phyloP scores from a whole-genome alignment of 2,113 vertebrate genomes.

The Rhineura floridana region DNA sequence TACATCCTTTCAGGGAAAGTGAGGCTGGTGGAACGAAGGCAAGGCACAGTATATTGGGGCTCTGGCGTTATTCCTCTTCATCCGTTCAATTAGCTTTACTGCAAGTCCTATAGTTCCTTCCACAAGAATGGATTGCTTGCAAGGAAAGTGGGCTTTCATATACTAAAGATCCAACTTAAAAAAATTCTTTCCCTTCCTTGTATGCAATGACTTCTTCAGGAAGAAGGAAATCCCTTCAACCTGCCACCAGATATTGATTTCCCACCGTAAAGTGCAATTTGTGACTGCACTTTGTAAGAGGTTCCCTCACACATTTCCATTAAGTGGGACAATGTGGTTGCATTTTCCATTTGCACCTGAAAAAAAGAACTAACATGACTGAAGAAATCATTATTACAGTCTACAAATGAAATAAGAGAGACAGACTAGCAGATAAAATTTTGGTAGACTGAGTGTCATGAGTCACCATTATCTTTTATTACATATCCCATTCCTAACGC shows the following conservation, averaged over 20 bases:
- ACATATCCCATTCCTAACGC: background rate
- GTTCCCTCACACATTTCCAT: conserved; percentile 10
- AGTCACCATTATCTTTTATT: background rate
- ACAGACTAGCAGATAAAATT: background rate
- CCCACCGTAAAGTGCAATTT: background rate
- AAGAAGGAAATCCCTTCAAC: background rate
- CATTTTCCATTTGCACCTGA: conserved; percentile 23
- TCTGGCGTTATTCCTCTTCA: background rate
- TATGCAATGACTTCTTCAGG: conserved; percentile 41
- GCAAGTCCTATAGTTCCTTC: background rate
- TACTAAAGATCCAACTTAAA: conserved; percentile 41
- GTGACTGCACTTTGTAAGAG: conserved; percentile 36
- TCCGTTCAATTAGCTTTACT: background rate
- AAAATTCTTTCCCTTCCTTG: conserved; percentile 51
- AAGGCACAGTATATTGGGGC: no score
- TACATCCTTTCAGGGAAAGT: no score
- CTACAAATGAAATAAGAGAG: background rate
- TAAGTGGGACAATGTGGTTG: background rate
- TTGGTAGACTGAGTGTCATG: background rate
- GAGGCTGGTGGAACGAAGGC: no score
- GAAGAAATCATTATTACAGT: background rate
- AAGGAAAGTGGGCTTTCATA: background rate
- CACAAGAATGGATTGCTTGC: background rate
- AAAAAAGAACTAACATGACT: conserved; percentile 11
- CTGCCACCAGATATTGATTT: conserved; percentile 2